Base-by-base conservation (phyloP, 2,113 vertebrate species). In the Limanda limanda region DNA sequence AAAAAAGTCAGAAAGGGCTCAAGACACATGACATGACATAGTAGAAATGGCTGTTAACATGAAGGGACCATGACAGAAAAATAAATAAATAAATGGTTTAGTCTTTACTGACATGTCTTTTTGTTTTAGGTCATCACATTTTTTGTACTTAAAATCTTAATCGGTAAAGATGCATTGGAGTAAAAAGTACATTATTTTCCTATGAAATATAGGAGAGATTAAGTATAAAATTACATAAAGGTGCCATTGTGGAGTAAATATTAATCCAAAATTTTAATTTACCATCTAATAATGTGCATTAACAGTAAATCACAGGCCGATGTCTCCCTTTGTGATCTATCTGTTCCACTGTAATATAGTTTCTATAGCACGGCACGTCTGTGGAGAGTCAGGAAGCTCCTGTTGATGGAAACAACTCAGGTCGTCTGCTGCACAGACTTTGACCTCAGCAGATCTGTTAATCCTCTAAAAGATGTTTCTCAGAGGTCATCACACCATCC, bases 351-450 rank as follows among this genome's bases (percentile, higher is more conserved):
- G 20, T 62, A 37, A 52, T n/a, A 18, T 27, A 57, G 6, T 17
- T 54, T 54, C 20, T 10, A 2, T 54, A 8, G 20, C 20, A 21
- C n/a, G 51, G n/a, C 10, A 20, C 20, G 15, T 4, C 45, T 48
- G 45, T 4, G 17, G 45, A 48, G 15, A 48, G 15, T 52, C 51
- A 52, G 76, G 70, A 88, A 74, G 69, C 42, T 24, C 47, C 40
- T 48, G 79, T 76, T 51, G 57, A 71, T 69, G 59, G 42, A 78
- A 59, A 48, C 56, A 66, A 76, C 81, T 60, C 64, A 65, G 66
- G 74, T 54, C 35, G 37, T 56, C 37, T 54, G 66, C 42, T 58
- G 57, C 56, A 13, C 47, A 18, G n/a, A 48, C 75, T 25, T 7
- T 68, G 63, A 82, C 65, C 76, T 67, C 37, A 51, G 51, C 51